phyloP scores from a whole-genome alignment of 1,140 invertebrate species.

The Whitmania pigra region DNA sequence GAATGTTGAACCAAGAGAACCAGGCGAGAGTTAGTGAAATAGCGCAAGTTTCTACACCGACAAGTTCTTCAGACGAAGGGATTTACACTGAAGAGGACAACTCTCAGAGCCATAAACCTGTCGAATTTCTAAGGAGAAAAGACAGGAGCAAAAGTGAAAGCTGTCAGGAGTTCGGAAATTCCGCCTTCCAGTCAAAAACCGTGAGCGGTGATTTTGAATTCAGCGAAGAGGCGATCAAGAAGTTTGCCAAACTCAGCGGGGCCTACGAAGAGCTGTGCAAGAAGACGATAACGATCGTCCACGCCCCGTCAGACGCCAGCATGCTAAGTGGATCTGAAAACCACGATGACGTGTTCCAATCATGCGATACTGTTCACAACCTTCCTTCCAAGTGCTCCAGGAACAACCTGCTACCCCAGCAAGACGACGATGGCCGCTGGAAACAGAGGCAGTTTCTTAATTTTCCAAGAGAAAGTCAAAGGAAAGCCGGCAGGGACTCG shows the following conservation, averaged over 20 bases:
- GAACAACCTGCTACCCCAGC: background rate
- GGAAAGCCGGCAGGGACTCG: background rate
- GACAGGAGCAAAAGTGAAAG: no score
- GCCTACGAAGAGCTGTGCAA: slow-evolving; percentile 9
- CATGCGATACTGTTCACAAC: background rate
- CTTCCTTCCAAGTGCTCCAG: background rate
- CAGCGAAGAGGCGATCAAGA: background rate
- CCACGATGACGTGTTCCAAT: background rate
- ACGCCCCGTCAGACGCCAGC: background rate
- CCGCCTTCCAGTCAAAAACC: no score
- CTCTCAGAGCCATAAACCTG: no score
- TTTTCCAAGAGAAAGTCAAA: background rate
- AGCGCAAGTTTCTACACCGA: no score
- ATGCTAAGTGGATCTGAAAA: background rate
- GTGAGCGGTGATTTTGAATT: no score
- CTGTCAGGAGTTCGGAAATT: no score
- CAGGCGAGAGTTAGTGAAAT: no score
- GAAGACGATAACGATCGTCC: background rate
- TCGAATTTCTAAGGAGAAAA: no score
- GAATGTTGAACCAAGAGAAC: no score
- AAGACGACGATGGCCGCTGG: background rate
- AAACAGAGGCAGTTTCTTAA: background rate
- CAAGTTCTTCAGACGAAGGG: no score
- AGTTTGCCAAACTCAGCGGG: background rate
- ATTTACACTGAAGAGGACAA: no score